Base-by-base conservation (phyloP, 2,888 invertebrate species). In the Hypena proboscidalis region DNA sequence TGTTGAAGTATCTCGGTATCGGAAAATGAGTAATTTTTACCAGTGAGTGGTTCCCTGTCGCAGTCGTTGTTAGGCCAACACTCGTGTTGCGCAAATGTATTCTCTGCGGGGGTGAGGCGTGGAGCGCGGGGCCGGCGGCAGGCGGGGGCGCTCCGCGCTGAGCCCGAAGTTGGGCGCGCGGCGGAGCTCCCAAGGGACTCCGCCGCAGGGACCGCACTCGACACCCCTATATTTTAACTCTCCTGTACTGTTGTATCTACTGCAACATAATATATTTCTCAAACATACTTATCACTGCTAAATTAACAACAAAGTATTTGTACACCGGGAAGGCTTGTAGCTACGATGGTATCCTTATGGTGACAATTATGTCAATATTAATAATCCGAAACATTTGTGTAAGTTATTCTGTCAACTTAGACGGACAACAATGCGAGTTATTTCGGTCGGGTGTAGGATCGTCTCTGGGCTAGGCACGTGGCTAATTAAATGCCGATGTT, bases 111-210 rank as follows among this genome's bases (percentile, higher is more conserved):
- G 79, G 82, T 69, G 74, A 71, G 70, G 66, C 74, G 66, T 54
- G 68, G 59, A 51, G 65, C 58, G 71, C 72, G 74, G 64, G 72
- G 72, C 26, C 41, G 14, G 42, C 37, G 44, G 32, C 30, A 40
- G 70, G 59, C 58, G 65, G 63, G 63, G 64, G 67, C 62, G 69
- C 75, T 65, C 74, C 77, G 80, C 83, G 81, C 81, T 78, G 87
- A 82, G 90, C 86, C 83, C 81, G 88, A 89, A 90, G 89, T 89
- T 90, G 88, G 90, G 90, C 90, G 88, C 89, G 86, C 89, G 88
- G 88, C 84, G 87, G 80, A 69, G 58, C 63, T 87, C 90, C 84
- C 89, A 60, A 54, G 90, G 85, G 89, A 90, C 77, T 54, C 48
- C 22, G 65, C 70, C 64, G 64, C 81, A 73, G 80, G 86, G 89